phyloP scores from a whole-genome alignment of 2,888 invertebrate species.

The Penaeus monodon region DNA sequence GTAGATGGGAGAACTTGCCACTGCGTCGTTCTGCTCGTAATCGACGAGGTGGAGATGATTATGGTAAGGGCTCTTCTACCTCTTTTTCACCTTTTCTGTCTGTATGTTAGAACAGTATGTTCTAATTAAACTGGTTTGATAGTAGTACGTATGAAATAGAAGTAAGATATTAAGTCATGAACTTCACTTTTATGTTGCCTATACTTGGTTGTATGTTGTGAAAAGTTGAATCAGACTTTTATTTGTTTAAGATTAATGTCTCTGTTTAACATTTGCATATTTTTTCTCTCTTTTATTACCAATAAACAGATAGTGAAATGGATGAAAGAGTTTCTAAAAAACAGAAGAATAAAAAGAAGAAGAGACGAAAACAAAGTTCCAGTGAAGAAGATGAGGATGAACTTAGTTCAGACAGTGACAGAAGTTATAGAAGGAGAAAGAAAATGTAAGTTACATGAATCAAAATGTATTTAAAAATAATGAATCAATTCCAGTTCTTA shows the following conservation, averaged over 20 bases:
- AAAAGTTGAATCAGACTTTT: no score
- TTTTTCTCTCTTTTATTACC: not conserved
- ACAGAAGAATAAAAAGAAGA: conserved; percentile 62
- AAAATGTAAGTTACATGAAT: conserved; percentile 42
- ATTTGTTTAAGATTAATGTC: no score
- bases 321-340: conserved; percentile 42
- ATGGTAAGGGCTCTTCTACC: conserved; percentile 20
- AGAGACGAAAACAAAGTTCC: conserved; percentile 50
- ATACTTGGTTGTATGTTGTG: no score
- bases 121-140: no score
- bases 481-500: no score
- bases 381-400: conserved; percentile 61
- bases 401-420: conserved; percentile 56
- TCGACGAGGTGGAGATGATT: conserved; percentile 47
- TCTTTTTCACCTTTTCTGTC: not conserved
- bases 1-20: conserved; percentile 37
- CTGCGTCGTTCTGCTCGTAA: conserved; percentile 60
- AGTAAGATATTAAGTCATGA: no score
- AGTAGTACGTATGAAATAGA: no score
- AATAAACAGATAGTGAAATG: conserved; percentile 45
- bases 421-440: conserved; percentile 53
- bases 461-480: no score
- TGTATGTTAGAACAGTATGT: not conserved
- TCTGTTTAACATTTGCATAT: no score
- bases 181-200: no score